Base-by-base conservation (phyloP, 2,113 vertebrate species). In the Sialia sialis region DNA sequence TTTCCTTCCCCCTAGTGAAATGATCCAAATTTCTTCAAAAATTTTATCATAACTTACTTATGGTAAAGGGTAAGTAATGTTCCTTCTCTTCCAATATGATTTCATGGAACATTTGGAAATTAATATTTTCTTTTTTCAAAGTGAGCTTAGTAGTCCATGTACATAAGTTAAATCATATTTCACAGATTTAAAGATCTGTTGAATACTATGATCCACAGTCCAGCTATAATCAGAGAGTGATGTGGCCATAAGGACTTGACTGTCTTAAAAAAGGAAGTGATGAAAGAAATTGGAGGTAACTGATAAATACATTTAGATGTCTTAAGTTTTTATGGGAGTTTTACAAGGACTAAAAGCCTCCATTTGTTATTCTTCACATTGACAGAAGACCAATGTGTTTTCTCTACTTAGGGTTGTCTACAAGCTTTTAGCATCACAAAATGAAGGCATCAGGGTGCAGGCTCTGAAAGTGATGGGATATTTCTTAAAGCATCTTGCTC, bases 401-500 rank as follows among this genome's bases (percentile, higher is more conserved):
- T 94, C 58, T 93, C 83, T 15, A 32, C 78, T 93, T 96, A 99
- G 99, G 70, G 99, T 99, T 63, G 98, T 99, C 95, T 99, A 99
- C 96, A 99, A 99, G 94, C 98, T 99, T 79, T 93, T 99, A 96
- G 99, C 99, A n/a, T 99, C 99, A 19, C 99, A 98, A 95, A 98
- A 98, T 84, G 99, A 99, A 98, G 98, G 98, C 85, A 99, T 99
- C 91, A 97, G 99, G 93, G 99, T 99, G 59, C 99, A 99, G 97
- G 98, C 99, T 43, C 98, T 99, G 14, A 99, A 99, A 97, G 99
- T 99, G 67, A 85, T 99, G 98, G 99, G 99, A 22, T 99, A 99
- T 97, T 99, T 99, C 97, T 97, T 99, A 95, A 99, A 99, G 91
- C 97, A 99, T 96, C 96, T 99, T 41, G 92, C 98, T 52, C 98